These are phyloP conservation scores for Belgica antarctica DNA, from an alignment of 2,888 invertebrate genomes.

Conservation along the genomic window DNA sequence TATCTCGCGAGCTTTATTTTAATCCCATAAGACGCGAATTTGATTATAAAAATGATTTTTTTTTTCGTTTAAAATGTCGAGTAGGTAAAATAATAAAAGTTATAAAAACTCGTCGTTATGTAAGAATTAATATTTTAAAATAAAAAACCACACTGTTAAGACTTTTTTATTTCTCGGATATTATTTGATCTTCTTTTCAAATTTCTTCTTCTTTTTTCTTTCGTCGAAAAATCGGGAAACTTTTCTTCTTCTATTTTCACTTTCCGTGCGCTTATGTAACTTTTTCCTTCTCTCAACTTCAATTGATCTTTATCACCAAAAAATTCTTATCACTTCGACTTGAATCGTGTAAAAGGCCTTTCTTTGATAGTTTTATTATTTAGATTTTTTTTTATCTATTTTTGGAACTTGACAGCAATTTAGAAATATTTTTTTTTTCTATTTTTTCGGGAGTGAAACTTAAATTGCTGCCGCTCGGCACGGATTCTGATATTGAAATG, in stretches of 20 bases:
- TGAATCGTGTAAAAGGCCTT: not conserved
- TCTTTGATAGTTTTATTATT: constrained; percentile 1
- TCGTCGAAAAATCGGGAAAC: constrained; percentile 43
- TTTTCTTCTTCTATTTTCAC: constrained; percentile 45
- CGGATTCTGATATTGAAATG: constrained; percentile 39
- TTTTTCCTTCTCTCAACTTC: constrained; percentile 1
- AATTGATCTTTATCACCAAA: constrained; percentile 13
- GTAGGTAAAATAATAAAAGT: constrained; percentile 12
- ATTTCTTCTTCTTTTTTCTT: constrained; percentile 43
- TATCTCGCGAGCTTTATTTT: constrained; percentile 8
- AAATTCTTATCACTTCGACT: constrained; percentile 27
- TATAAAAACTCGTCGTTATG: constrained; percentile 12
- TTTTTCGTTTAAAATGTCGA: constrained; percentile 24
- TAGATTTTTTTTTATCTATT: constrained; percentile 29
- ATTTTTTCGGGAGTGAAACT: constrained; percentile 49
- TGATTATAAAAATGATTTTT: constrained; percentile 19
- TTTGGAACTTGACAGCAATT: constrained; percentile 56
- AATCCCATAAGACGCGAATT: constrained; percentile 36
- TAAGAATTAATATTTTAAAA: constrained; percentile 10
- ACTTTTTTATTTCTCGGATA: constrained; percentile 8
- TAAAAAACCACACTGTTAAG: constrained; percentile 28
- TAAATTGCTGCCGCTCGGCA: constrained; percentile 45
- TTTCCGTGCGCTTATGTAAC: constrained; percentile 38
- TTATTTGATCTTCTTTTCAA: constrained; percentile 21
- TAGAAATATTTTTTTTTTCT: constrained; percentile 75